phyloP scores from a whole-genome alignment of 2,888 invertebrate genomes.

The Thumatha senex region DNA sequence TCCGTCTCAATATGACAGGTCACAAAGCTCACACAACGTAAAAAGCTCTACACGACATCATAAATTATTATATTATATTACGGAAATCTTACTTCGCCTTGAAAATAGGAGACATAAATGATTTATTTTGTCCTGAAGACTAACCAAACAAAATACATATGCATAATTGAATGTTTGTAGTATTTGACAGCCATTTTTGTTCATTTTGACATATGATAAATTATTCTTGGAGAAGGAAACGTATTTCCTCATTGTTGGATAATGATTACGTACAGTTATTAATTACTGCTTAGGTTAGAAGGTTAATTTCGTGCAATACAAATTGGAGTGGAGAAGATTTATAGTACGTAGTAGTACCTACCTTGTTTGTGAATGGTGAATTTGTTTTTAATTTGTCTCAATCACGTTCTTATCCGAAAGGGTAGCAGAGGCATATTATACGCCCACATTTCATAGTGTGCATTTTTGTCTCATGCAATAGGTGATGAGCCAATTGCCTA shows the following conservation, averaged over 20 bases:
- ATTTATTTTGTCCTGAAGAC: slow-evolving; percentile 16
- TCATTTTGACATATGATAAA: slow-evolving; percentile 44
- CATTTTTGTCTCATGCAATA: too few species aligned
- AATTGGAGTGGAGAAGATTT: slow-evolving; percentile 13
- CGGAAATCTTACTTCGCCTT: slow-evolving; percentile 20
- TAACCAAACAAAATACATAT: slow-evolving; percentile 18
- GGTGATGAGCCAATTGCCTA: too few species aligned
- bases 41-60: slow-evolving; percentile 40
- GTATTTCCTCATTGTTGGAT: slow-evolving; percentile 42
- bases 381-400: neutral
- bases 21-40: slow-evolving; percentile 49
- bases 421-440: too few species aligned
- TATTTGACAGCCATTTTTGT: slow-evolving; percentile 36
- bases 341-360: slow-evolving; percentile 3
- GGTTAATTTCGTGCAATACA: slow-evolving; percentile 12
- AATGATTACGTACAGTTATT: slow-evolving; percentile 19
- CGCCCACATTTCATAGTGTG: too few species aligned
- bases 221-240: slow-evolving; percentile 25
- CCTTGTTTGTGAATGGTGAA: neutral
- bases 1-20: slow-evolving; percentile 45
- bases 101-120: slow-evolving; percentile 10
- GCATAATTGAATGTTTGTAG: slow-evolving; percentile 42
- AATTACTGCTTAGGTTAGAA: slow-evolving; percentile 21
- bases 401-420: too few species aligned
- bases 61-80: slow-evolving; percentile 36